phyloP scores from a whole-genome alignment of 2,888 invertebrate genomes.

The Globia sparganii region DNA sequence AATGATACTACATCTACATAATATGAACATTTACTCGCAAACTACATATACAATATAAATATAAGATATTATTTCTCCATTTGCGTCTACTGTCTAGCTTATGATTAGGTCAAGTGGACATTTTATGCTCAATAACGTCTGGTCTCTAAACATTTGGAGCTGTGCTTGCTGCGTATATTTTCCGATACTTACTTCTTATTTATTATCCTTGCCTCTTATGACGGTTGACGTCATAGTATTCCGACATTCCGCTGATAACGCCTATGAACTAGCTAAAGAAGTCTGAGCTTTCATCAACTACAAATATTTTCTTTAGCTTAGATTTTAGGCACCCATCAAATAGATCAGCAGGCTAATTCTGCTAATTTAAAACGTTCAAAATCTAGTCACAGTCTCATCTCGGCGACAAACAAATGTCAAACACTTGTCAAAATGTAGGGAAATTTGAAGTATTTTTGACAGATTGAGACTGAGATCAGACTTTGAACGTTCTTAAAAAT shows the following conservation, averaged over 20 bases:
- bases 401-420: too few relatives aligned
- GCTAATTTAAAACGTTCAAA: too few relatives aligned
- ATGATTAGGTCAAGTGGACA: conserved; percentile 50
- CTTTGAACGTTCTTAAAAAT: too few relatives aligned
- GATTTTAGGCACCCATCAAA: neutral
- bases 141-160: conserved; percentile 24
- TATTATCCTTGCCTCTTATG: neutral
- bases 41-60: conserved; percentile 62
- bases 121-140: conserved; percentile 36
- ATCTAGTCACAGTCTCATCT: too few relatives aligned
- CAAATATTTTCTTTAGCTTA: neutral
- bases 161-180: conserved; percentile 12
- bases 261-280: neutral
- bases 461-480: too few relatives aligned
- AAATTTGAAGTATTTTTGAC: too few relatives aligned
- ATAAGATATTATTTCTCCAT: conserved; percentile 56
- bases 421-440: too few relatives aligned
- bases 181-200: neutral
- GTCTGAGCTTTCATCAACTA: neutral
- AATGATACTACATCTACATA: conserved; percentile 83
- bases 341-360: too few relatives aligned
- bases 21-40: conserved; percentile 78
- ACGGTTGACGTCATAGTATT: conserved; percentile 14
- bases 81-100: conserved; percentile 38
- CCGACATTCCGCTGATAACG: neutral